These are phyloP conservation scores for Eledona agricola DNA, from an alignment of 2,888 invertebrate genomes.

Conservation along the genomic window DNA sequence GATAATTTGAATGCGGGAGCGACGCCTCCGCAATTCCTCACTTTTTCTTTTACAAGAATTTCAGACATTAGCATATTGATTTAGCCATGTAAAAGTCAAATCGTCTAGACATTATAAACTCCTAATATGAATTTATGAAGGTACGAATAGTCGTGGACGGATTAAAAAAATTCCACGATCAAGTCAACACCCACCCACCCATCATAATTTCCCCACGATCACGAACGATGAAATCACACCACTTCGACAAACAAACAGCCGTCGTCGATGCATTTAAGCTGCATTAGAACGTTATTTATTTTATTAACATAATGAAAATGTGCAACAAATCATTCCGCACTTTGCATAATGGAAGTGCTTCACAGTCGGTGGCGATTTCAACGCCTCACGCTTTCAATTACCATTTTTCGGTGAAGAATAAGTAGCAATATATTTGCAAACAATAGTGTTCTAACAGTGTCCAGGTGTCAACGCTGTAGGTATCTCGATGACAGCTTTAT, in stretches of 20 bases:
- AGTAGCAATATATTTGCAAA: constrained; percentile 55
- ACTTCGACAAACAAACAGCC: no score
- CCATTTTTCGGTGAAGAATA: constrained; percentile 32
- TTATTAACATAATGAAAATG: constrained; percentile 14
- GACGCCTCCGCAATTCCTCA: no score
- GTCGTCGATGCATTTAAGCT: no score
- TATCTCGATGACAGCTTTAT: constrained; percentile 52
- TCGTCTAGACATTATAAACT: constrained; percentile 24
- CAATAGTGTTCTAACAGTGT: constrained; percentile 49
- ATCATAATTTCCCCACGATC: no score
- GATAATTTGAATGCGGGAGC: no score
- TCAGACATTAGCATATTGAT: constrained; percentile 7
- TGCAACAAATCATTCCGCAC: constrained; percentile 26
- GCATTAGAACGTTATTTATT: constrained; percentile 17
- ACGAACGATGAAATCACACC: no score
- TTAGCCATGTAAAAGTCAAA: constrained; percentile 14
- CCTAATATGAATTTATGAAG: constrained; percentile 13
- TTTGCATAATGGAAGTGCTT: constrained; percentile 19
- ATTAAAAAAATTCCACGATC: constrained; percentile 1
- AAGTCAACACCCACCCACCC: constrained; percentile 16
- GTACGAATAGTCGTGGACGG: constrained; percentile 11
- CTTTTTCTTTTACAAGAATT: no score
- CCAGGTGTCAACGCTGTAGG: constrained; percentile 55
- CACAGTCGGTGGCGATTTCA: constrained; percentile 18
- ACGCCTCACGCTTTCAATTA: constrained; percentile 16